Evolutionary conservation across 2,888 invertebrate species (phyloP), one percentile per base, ranked within the genome.

Genomic region (Lypha dubia): DNA sequence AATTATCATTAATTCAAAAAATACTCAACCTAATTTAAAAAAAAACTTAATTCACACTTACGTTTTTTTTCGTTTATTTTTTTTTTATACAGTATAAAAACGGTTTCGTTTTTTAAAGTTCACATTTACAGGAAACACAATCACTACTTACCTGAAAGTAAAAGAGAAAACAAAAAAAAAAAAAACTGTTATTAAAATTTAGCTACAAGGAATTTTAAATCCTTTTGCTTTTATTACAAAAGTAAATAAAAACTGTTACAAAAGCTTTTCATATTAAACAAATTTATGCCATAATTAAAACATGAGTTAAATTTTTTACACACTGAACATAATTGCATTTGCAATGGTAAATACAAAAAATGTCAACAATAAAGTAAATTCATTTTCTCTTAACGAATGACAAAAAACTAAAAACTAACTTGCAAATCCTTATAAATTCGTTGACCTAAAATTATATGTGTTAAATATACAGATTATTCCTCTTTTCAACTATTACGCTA

Each of bases 131-230:
- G 4, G 3, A 35, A 60, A 24, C 1, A 8, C 5, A 41, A 28
- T 9, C 1, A 1, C 0, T 41, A 74, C 74, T 74, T 74, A 74
- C 74, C 74, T 74, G 15, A 5, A 74, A 74, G 32, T 51, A 53
- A 63, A 63, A 41, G 44, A 28, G 15, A 41, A 63, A 22, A 63
- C 22, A 62, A 13, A n/a, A 15, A 41, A 4, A 44, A 20, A 1
- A 70, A 4, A 38, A 38, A 38, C 22, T 6, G 15, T 73, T 63
- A 63, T 53, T 75, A 15, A 41, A 41, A 53, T 20, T 22, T 0
- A 75, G 32, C 28, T 32, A 20, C 24, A 1, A 6, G 51, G 38
- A 62, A 9, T 63, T 74, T 74, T 22, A 24, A n/a, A n/a, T n/a
- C n/a, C n/a, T n/a, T n/a, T n/a, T n/a, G n/a, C 17, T 51, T 63